These are phyloP conservation scores for Caenorhabditis sp. DNA, from an alignment of 2,888 invertebrate species.

Conservation along the genomic window DNA sequence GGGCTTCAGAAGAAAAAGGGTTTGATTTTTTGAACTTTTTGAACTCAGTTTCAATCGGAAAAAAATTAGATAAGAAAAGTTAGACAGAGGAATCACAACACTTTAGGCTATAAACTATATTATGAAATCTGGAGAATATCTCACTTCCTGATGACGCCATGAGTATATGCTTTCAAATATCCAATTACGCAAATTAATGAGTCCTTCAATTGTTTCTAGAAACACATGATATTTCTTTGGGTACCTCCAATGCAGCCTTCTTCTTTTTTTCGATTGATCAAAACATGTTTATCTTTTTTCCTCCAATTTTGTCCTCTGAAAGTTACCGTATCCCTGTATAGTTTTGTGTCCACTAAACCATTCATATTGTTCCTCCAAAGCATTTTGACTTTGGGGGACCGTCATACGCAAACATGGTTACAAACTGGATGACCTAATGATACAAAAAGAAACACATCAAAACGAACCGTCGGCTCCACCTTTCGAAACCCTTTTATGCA, in stretches of 20 bases:
- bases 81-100: too few relatives aligned
- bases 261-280: not conserved
- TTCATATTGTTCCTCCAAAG: not conserved
- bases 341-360: conserved; percentile 1
- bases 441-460: conserved; percentile 26
- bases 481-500: conserved; percentile 11
- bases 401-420: conserved; percentile 26
- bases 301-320: not conserved
- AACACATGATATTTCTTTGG: not conserved
- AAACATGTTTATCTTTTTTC: conserved; percentile 6
- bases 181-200: too few relatives aligned
- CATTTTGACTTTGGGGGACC: conserved; percentile 15
- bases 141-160: too few relatives aligned
- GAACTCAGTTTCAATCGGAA: not conserved
- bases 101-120: too few relatives aligned
- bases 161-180: too few relatives aligned
- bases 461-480: conserved; percentile 2
- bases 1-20: not conserved
- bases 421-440: conserved; percentile 12
- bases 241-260: not conserved
- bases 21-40: conserved; percentile 2
- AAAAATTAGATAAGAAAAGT: not conserved
- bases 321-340: conserved; percentile 15
- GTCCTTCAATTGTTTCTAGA: too few relatives aligned
- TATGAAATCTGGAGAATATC: too few relatives aligned